Conservation (phyloP, 2,888 invertebrate species). For the Embidobia sp. region DNA sequence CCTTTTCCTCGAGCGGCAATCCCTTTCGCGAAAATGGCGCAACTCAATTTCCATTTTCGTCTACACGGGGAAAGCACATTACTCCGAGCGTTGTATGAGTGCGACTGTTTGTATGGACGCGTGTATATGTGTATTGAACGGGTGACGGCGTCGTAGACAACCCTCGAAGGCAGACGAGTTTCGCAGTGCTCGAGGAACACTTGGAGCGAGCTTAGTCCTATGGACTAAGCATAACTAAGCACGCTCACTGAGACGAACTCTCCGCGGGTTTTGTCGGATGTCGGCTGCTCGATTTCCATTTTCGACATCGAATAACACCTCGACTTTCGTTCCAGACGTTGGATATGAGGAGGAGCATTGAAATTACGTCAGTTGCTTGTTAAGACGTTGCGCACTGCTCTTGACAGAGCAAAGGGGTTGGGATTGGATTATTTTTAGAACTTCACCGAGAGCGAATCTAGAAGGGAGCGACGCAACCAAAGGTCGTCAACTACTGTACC, state of each 20-base stretch:
- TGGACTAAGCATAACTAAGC: conserved; percentile 61
- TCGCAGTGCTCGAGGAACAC: conserved; percentile 44
- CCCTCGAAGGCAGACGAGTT: conserved; percentile 54
- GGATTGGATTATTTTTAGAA: conserved; percentile 24
- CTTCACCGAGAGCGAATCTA: too few species aligned
- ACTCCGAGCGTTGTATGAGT: conserved; percentile 18
- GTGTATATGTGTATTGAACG: conserved; percentile 49
- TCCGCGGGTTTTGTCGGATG: conserved; percentile 35
- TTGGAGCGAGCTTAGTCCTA: conserved; percentile 41
- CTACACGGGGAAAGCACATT: conserved; percentile 51
- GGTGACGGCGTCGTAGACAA: conserved; percentile 46
- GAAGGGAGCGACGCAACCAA: too few species aligned
- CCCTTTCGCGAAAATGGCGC: conserved; percentile 52
- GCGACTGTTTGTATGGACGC: not conserved
- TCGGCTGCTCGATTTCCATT: conserved; percentile 43
- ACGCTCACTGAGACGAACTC: conserved; percentile 44
- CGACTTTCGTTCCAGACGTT: conserved; percentile 10
- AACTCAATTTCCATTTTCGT: conserved; percentile 62
- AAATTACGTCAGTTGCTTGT: conserved; percentile 20
- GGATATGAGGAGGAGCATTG: conserved; percentile 6
- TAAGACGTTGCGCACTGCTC: conserved; percentile 16
- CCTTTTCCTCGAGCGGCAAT: conserved; percentile 35
- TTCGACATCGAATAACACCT: conserved; percentile 35
- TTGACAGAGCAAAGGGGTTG: not conserved
- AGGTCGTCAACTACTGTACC: too few species aligned